These are phyloP conservation scores for Agelas oroides DNA, from an alignment of 37 sponge, comb jelly and placozoan genomes.

Conservation along the genomic window DNA sequence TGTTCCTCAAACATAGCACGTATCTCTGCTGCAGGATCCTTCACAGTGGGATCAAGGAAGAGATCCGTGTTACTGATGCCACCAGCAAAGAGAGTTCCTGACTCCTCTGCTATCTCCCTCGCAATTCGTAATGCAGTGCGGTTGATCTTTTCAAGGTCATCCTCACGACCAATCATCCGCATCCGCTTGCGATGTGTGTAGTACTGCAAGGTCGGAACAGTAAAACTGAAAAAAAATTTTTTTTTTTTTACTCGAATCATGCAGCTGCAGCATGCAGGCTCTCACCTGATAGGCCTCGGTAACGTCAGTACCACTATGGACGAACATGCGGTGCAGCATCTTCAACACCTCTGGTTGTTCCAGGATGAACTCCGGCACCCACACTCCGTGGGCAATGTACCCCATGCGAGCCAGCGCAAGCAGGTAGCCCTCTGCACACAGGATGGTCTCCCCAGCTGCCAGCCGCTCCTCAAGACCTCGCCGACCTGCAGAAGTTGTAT, in stretches of 20 bases:
- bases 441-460: slow-evolving; percentile 43
- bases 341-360: slow-evolving; percentile 58
- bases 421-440: slow-evolving; percentile 79
- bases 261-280: no score
- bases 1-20: slow-evolving; percentile 46
- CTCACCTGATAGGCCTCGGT: slow-evolving; percentile 64
- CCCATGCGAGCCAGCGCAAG: slow-evolving; percentile 52
- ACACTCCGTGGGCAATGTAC: slow-evolving; percentile 57
- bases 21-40: slow-evolving; percentile 21
- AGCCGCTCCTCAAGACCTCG: slow-evolving; percentile 45
- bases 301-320: slow-evolving; percentile 70
- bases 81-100: slow-evolving; percentile 60
- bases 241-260: no score
- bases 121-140: slow-evolving; percentile 59
- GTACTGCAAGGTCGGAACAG: slow-evolving; percentile 56
- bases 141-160: slow-evolving; percentile 65
- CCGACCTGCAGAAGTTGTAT: no score
- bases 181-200: slow-evolving; percentile 53
- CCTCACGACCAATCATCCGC: slow-evolving; percentile 53
- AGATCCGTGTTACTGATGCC: slow-evolving; percentile 46
- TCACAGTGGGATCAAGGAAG: not conserved
- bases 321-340: slow-evolving; percentile 55
- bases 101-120: slow-evolving; percentile 57
- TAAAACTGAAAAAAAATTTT: no score
- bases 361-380: slow-evolving; percentile 63